Percentiles rank a stretch among this genome's conserved stretches.
Conservation (phyloP, 2,113 vertebrate genomes). For the Cisticola juncidis region DNA sequence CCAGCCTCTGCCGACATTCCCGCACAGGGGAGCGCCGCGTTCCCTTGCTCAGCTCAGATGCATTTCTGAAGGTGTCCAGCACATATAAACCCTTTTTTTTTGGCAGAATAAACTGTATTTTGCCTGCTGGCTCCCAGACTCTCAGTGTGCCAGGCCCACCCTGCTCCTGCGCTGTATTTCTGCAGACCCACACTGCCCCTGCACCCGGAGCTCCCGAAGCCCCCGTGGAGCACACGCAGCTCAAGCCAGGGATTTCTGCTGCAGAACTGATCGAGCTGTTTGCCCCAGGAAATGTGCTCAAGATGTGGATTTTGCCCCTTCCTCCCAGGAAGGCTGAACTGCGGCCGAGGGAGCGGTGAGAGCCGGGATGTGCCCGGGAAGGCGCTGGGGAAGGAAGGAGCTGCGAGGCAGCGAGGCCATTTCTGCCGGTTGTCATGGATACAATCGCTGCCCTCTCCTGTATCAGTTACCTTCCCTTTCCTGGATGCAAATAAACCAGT, state of each 20-base stretch:
- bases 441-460: conserved; percentile 26
- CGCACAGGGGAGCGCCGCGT: fast-evolving
- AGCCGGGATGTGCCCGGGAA: background rate
- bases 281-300: fast-evolving
- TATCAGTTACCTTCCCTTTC: conserved; percentile 34
- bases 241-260: background rate
- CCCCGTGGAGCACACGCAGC: background rate
- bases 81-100: fast-evolving
- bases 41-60: background rate
- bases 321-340: background rate
- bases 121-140: background rate
- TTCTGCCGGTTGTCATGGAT: conserved; percentile 62
- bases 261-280: fast-evolving
- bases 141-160: background rate
- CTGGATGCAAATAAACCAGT: background rate
- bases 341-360: background rate
- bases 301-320: background rate
- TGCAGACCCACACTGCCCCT: fast-evolving
- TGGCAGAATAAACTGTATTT: background rate
- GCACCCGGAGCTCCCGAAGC: background rate
- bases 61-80: background rate
- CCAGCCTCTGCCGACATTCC: fast-evolving
- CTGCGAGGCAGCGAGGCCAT: background rate
- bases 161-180: fast-evolving
- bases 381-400: background rate